Percentiles rank a stretch among this genome's conserved stretches.
These are phyloP conservation scores for Pyrgilauda ruficollis DNA, from an alignment of 2,113 vertebrate species.

Conservation along the genomic window DNA sequence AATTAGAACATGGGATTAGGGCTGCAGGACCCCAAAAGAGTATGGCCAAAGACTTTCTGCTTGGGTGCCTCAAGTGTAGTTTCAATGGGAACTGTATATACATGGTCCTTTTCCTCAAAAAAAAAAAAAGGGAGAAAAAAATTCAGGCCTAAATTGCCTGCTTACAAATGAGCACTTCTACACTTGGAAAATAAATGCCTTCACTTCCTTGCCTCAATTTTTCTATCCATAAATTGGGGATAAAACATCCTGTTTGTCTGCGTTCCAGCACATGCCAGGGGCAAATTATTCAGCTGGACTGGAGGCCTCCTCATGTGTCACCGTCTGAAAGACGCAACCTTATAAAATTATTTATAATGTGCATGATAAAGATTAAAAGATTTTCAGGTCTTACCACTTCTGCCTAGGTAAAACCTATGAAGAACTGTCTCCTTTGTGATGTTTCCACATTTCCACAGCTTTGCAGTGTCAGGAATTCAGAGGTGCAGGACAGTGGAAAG, in stretches of 20 bases:
- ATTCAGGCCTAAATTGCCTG: constrained; percentile 34
- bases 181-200: constrained; percentile 47
- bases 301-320: not conserved
- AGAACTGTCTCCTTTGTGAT: not conserved
- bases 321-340: not conserved
- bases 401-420: not conserved
- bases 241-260: constrained; percentile 35
- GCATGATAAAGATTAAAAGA: not conserved
- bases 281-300: not conserved
- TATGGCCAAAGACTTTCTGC: constrained; percentile 59
- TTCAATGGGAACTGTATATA: constrained; percentile 62
- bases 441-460: not conserved
- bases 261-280: not conserved
- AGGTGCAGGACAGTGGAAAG: not conserved
- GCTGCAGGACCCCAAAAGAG: constrained; percentile 41
- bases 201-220: constrained; percentile 33
- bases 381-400: not conserved
- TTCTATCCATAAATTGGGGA: constrained; percentile 22
- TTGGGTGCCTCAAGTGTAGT: constrained; percentile 45
- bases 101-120: constrained; percentile 1
- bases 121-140: not conserved
- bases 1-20: constrained; percentile 70
- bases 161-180: constrained; percentile 52
- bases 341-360: not conserved
- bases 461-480: not conserved